Percentiles rank a stretch among this genome's conserved stretches.
These are phyloP conservation scores for Drosophila tani DNA, from an alignment of 1,140 invertebrate species.

Conservation along the genomic window DNA sequence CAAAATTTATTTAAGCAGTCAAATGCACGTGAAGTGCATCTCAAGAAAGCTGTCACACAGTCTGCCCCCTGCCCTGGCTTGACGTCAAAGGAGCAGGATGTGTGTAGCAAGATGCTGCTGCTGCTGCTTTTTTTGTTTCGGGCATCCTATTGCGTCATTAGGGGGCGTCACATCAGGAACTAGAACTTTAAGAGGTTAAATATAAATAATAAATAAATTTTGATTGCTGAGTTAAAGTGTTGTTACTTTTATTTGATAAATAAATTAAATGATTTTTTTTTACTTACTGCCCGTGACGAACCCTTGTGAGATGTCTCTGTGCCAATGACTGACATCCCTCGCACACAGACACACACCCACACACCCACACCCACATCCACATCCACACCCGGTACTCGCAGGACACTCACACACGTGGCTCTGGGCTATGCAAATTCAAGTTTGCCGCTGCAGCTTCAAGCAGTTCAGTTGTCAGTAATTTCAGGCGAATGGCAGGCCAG, in stretches of 20 bases:
- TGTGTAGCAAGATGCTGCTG: slow-evolving; percentile 49
- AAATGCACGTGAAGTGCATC: slow-evolving; percentile 81
- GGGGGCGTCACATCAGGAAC: slow-evolving; percentile 7
- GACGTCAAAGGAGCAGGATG: slow-evolving; percentile 15
- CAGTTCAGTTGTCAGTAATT: slow-evolving; percentile 70
- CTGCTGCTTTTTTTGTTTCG: slow-evolving; percentile 15
- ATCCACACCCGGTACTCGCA: slow-evolving; percentile 13
- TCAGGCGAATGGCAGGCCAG: slow-evolving; percentile 47
- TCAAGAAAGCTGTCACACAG: slow-evolving; percentile 76
- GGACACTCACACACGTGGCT: slow-evolving; percentile 20
- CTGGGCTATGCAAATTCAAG: slow-evolving; percentile 67
- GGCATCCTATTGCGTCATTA: neutral
- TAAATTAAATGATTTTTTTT: neutral
- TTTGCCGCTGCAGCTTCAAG: slow-evolving; percentile 49
- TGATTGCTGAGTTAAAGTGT: too few species aligned
- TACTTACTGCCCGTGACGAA: slow-evolving; percentile 7
- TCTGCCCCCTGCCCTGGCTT: neutral
- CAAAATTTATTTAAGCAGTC: slow-evolving; percentile 83
- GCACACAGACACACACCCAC: slow-evolving; percentile 9
- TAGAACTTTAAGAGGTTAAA: neutral
- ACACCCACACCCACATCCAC: neutral
- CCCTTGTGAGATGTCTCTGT: slow-evolving; percentile 63
- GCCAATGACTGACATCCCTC: slow-evolving; percentile 69
- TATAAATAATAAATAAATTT: neutral
- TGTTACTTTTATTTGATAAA: neutral